phyloP scores from a whole-genome alignment of 2,888 invertebrate species.

The Drosophila histrio region DNA sequence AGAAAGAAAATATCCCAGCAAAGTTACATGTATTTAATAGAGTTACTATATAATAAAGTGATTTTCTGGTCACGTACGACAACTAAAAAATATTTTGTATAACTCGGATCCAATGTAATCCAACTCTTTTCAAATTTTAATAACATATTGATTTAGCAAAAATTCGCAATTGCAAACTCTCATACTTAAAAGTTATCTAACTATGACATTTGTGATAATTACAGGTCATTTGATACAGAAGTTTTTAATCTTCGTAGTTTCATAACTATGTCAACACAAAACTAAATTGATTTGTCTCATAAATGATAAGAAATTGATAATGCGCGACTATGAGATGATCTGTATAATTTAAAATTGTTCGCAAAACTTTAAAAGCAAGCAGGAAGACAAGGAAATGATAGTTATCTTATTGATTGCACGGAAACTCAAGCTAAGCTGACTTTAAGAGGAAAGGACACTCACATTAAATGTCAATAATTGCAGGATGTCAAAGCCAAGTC shows the following conservation, averaged over 20 bases:
- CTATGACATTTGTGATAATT: neutral
- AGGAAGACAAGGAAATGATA: neutral
- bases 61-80: too few species aligned
- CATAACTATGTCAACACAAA: neutral
- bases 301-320: neutral
- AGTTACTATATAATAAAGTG: too few species aligned
- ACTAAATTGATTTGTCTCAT: constrained; percentile 1
- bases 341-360: neutral
- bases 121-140: too few species aligned
- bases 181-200: neutral
- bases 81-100: too few species aligned
- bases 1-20: too few species aligned
- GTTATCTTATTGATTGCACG: neutral
- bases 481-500: constrained; percentile 32
- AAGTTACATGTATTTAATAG: too few species aligned
- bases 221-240: neutral
- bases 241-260: neutral
- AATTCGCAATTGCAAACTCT: neutral
- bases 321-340: neutral
- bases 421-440: neutral
- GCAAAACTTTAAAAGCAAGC: neutral
- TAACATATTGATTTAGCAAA: too few species aligned
- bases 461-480: constrained; percentile 31
- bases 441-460: neutral
- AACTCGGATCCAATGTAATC: too few species aligned